Percentiles rank a stretch among this genome's conserved stretches.
phyloP scores from a whole-genome alignment of 2,888 invertebrate species.

The Eumacrocentrus americanus region DNA sequence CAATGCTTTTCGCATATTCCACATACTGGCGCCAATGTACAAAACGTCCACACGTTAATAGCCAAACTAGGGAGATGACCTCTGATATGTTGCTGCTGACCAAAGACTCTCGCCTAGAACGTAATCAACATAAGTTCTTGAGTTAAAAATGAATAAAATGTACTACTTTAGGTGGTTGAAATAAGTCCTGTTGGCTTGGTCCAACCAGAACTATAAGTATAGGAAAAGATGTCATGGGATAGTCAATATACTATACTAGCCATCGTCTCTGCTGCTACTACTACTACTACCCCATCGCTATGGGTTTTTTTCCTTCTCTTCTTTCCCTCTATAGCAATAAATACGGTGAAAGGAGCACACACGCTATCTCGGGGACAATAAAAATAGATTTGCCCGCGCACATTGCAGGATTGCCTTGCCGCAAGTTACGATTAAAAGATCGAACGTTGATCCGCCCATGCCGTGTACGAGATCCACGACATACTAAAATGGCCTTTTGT shows the following conservation, averaged over 20 bases:
- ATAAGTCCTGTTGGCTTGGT: slow-evolving; percentile 18
- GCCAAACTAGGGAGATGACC: background rate
- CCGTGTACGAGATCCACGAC: slow-evolving; percentile 38
- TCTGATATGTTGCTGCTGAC: background rate
- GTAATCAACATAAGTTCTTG: background rate
- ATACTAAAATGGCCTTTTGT: slow-evolving; percentile 9
- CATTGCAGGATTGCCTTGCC: slow-evolving; percentile 41
- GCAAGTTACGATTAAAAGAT: slow-evolving; percentile 48
- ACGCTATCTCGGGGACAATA: slow-evolving; percentile 47
- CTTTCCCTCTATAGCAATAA: slow-evolving; percentile 32
- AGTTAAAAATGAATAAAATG: background rate
- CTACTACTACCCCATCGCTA: slow-evolving; percentile 20
- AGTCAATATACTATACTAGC: slow-evolving; percentile 5
- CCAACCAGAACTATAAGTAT: background rate
- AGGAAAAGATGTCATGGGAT: background rate
- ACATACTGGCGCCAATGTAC: slow-evolving; percentile 18
- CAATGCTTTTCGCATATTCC: slow-evolving; percentile 14
- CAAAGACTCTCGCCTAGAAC: background rate
- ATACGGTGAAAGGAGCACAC: slow-evolving; percentile 28
- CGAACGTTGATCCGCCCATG: slow-evolving; percentile 47
- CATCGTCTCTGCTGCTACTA: background rate
- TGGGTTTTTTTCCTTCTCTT: slow-evolving; percentile 17
- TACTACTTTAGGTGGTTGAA: slow-evolving; percentile 1
- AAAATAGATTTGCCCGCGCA: slow-evolving; percentile 49
- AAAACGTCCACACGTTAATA: slow-evolving; percentile 21